Evolutionary conservation across 1,140 invertebrate species (phyloP).

Genomic region (Habropoda laboriosa): DNA sequence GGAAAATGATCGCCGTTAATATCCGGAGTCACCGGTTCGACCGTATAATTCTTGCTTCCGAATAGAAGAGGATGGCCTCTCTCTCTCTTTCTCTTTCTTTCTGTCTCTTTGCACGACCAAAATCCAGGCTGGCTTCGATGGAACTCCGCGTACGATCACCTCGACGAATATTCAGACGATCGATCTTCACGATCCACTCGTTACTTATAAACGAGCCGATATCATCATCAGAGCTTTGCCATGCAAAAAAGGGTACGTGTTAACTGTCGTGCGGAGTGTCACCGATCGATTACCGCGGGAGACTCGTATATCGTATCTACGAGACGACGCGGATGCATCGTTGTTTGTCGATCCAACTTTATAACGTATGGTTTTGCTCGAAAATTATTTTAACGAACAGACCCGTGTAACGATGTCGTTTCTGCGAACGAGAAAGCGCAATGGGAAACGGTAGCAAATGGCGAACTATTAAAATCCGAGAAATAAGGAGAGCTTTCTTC

Average conservation of each 20-base stretch:
- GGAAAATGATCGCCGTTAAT: conserved; percentile 34
- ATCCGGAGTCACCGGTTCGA: conserved; percentile 4
- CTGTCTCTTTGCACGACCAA: no score
- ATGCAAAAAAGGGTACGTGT: background rate
- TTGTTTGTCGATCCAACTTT: background rate
- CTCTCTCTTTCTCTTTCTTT: no score
- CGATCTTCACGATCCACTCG: no score
- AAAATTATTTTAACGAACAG: background rate
- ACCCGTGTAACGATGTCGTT: background rate
- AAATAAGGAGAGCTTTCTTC: background rate
- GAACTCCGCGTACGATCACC: background rate
- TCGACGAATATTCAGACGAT: background rate
- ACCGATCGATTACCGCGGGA: background rate
- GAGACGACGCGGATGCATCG: background rate
- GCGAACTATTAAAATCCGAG: background rate
- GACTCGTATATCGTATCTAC: background rate
- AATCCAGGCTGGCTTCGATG: no score
- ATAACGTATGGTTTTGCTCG: background rate
- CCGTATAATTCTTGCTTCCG: conserved; percentile 18
- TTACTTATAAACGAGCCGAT: no score
- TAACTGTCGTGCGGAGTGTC: background rate
- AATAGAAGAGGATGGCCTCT: no score
- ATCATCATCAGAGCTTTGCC: background rate
- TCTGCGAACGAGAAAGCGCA: background rate
- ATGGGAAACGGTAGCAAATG: background rate